These are phyloP conservation scores for Morphnarchus princeps DNA, from an alignment of 2,113 vertebrate genomes.

Conservation along the genomic window DNA sequence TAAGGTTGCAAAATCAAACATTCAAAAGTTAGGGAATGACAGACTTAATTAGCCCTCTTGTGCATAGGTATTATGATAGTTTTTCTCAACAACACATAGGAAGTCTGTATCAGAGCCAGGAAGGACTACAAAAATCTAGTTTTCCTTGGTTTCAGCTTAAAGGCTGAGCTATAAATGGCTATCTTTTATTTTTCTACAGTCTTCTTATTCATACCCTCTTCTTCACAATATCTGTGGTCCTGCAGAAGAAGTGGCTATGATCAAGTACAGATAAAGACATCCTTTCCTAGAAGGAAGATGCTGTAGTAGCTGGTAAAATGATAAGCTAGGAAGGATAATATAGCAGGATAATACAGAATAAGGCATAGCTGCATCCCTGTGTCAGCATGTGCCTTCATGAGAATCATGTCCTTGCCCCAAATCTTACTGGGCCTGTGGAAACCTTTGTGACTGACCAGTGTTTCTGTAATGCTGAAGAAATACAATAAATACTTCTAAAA, in stretches of 20 bases:
- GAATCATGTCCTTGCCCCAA: background rate
- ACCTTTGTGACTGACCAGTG: background rate
- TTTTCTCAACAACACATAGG: background rate
- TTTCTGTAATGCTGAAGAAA: background rate
- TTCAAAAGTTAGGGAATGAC: background rate
- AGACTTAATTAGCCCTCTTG: background rate
- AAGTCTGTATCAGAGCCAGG: background rate
- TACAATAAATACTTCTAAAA: background rate
- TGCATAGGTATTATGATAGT: background rate
- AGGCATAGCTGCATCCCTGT: background rate
- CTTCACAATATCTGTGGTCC: background rate
- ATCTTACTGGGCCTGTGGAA: background rate
- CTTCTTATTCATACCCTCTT: background rate
- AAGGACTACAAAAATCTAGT: background rate
- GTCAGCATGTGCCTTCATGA: background rate
- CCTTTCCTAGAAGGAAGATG: background rate
- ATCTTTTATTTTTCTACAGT: background rate
- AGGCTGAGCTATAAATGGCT: background rate
- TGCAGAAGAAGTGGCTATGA: background rate
- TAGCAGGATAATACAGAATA: background rate
- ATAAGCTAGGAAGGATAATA: background rate
- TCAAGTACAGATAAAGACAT: background rate
- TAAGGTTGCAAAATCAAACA: constrained; percentile 1
- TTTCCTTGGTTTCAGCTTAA: background rate
- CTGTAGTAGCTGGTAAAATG: background rate